Base-by-base conservation (phyloP, 1,140 invertebrate species). In the Neotoxoptera formosana region DNA sequence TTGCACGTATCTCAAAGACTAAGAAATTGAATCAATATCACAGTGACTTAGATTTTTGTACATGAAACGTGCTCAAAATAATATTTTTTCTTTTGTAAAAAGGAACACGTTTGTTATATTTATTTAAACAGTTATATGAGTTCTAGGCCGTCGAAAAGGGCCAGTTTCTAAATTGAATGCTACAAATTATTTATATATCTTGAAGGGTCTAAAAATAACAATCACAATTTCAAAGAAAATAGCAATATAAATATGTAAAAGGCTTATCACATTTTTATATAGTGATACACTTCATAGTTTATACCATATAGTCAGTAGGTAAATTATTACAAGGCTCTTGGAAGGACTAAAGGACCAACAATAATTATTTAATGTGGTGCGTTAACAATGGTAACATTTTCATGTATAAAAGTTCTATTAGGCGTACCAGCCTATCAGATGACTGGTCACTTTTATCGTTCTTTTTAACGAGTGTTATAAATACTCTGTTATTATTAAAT, bases 21-120 rank as follows among this genome's bases (percentile, higher is more conserved):
- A 41, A 36, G n/a, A 56, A 53, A 56, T 89, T 56, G 51, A 89
- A 89, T 89, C 48, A 89, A 41, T 89, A 89, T 89, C 34, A 88
- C n/a, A 56, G 88, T 41, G 21, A 25, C 21, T 89, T 23, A 14
- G 88, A 89, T 89, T 89, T 56, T 56, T 89, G 88, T 89, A 56
- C 88, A 56, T 25, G 34, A 89, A 41, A 89, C 88, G 88, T 89
- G 88, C 48, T 41, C 88, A 36, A 36, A 56, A 89, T 89, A 56
- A 41, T 36, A 23, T 21, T 53, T 89, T 56, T 41, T 41, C 88
- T 53, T 89, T 89, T 89, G 17, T 89, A 34, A 89, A 89, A 89
- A 89, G 34, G 21, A 89, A 56, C 88, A 53, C 88, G 51, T 56
- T 41, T 89, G 88, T 89, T 53, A 53, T 88, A 88, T 89, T 89